phyloP scores from a whole-genome alignment of 2,888 invertebrate genomes.

The Catocala sponsa region DNA sequence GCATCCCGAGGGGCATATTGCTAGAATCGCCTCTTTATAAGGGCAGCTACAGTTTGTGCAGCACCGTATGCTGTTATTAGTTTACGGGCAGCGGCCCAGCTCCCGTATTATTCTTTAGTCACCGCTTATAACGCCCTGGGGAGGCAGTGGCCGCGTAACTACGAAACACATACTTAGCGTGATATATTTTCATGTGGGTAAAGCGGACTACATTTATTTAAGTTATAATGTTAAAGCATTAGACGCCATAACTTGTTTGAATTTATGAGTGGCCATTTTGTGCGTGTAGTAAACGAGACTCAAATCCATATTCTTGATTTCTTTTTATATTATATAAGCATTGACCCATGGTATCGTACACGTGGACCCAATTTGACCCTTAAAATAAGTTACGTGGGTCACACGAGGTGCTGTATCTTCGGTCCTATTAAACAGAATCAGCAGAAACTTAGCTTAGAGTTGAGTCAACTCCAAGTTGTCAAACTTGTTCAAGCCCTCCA shows the following conservation, averaged over 20 bases:
- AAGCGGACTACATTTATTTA: not conserved
- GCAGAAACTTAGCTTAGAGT: too few relatives aligned
- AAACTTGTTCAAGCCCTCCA: too few relatives aligned
- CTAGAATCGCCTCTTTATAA: constrained; percentile 10
- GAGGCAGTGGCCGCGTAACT: constrained; percentile 4
- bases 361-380: too few relatives aligned
- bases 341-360: too few relatives aligned
- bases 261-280: too few relatives aligned
- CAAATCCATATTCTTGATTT: too few relatives aligned
- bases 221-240: not conserved
- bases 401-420: too few relatives aligned
- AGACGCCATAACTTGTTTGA: not conserved
- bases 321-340: too few relatives aligned
- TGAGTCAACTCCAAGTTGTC: too few relatives aligned
- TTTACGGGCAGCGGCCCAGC: constrained; percentile 7
- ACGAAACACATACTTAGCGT: constrained; percentile 4
- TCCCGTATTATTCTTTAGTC: constrained; percentile 19
- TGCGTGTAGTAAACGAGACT: too few relatives aligned
- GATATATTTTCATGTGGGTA: constrained; percentile 5
- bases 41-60: not conserved
- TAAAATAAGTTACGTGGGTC: too few relatives aligned
- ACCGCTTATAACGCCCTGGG: constrained; percentile 8
- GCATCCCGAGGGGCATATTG: constrained; percentile 9
- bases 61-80: constrained; percentile 18
- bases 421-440: too few relatives aligned